Evolutionary conservation across 2,113 vertebrate genomes (phyloP).

Genomic region (Lasiurus cinereus): DNA sequence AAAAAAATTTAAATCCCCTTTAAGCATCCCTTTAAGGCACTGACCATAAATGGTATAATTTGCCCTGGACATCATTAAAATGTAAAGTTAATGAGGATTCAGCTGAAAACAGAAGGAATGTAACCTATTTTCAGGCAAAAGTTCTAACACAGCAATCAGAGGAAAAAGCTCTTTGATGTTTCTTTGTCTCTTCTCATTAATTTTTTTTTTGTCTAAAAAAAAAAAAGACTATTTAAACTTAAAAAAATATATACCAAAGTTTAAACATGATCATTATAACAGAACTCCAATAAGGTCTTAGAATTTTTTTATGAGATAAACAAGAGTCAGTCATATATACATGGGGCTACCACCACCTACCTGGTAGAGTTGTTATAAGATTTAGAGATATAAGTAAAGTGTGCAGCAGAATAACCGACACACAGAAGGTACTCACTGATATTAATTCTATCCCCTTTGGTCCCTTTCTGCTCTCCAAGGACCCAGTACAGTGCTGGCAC

Average conservation of each 20-base stretch:
- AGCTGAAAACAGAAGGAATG: constrained; percentile 93
- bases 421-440: constrained; percentile 35
- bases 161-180: constrained; percentile 96
- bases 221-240: constrained; percentile 90
- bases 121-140: constrained; percentile 95
- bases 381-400: constrained; percentile 59
- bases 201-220: constrained; percentile 90
- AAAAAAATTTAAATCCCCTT: constrained; percentile 85
- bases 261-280: constrained; percentile 91
- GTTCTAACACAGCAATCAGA: constrained; percentile 96
- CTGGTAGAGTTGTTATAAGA: constrained; percentile 53
- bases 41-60: constrained; percentile 88
- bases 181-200: constrained; percentile 96
- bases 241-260: constrained; percentile 83
- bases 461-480: constrained; percentile 45
- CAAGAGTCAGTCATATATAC: constrained; percentile 79
- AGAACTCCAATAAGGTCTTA: constrained; percentile 87
- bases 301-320: constrained; percentile 87
- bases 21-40: constrained; percentile 90
- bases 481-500: constrained; percentile 43
- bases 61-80: constrained; percentile 96
- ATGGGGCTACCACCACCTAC: constrained; percentile 61
- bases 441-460: constrained; percentile 54
- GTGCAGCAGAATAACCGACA: constrained; percentile 27
- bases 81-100: constrained; percentile 96